Conservation (phyloP, 2,888 invertebrate genomes). For the Rhingia rostrata region DNA sequence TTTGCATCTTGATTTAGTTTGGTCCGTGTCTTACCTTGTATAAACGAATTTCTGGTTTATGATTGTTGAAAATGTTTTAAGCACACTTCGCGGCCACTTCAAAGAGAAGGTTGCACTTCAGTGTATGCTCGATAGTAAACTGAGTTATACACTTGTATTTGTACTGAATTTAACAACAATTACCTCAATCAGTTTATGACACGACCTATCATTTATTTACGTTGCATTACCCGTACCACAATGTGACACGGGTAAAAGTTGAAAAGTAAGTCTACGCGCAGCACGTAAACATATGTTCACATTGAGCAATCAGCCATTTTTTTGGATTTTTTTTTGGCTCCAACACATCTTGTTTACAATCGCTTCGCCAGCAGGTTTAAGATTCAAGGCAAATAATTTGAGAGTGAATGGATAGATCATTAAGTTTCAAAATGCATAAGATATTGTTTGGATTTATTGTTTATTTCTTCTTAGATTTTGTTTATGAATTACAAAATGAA, state of each 20-base stretch:
- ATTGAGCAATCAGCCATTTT: background rate
- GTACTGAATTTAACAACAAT: constrained; percentile 15
- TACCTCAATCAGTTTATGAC: constrained; percentile 10
- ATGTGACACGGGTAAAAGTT: constrained; percentile 6
- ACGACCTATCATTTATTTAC: constrained; percentile 17
- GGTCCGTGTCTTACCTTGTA: background rate
- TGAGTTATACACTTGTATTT: background rate
- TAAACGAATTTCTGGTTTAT: background rate
- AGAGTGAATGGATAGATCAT: background rate
- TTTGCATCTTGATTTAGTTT: background rate
- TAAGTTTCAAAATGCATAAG: background rate
- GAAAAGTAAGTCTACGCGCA: constrained; percentile 7
- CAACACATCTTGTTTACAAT: background rate
- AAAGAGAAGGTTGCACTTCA: constrained; percentile 8
- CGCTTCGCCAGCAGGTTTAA: background rate
- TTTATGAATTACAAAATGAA: background rate
- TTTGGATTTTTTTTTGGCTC: background rate
- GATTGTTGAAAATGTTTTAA: background rate
- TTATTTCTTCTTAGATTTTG: background rate
- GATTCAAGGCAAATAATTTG: background rate
- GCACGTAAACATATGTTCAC: background rate
- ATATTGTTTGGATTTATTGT: background rate
- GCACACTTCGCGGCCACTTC: background rate
- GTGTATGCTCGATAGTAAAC: background rate
- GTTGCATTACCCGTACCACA: background rate